Evolutionary conservation across 2,888 invertebrate genomes (phyloP), one percentile per base, ranked within the genome.

Genomic region (Hypercompe scribonia): DNA sequence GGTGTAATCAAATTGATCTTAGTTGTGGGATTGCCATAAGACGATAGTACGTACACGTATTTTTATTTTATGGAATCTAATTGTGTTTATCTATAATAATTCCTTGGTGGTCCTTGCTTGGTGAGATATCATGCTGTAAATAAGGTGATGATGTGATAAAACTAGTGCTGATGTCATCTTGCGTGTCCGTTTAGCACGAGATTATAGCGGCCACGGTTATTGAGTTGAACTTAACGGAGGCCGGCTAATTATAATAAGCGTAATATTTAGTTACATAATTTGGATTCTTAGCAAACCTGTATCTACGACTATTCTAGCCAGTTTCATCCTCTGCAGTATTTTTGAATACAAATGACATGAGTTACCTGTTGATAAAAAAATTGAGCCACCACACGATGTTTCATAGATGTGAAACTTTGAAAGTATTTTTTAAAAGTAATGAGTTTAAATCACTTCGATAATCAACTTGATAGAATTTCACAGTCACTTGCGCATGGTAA

Each of bases 91-190:
- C 24, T 10, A 7, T 11, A 10, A 21, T 21, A 21, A 42, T 33
- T 61, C n/a, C 8, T 71, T 34, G 31, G 65, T 54, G 50, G 50
- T n/a, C n/a, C 50, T 54, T 54, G 11, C 50, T 54, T 54, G 3
- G 50, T 76, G 72, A 73, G 79, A 75, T 71, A 65, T 46, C 50
- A 61, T 54, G 73, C 46, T 70, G 76, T 70, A 84, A 86, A 86
- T 87, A 85, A 85, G 79, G 78, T 79, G 86, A 86, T 89, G 89
- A 90, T 89, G 87, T 76, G 82, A 85, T 83, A 78, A 82, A 80
- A 88, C 84, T 84, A 75, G 73, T 73, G 88, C 88, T 93, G 93
- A 93, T 90, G 89, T 93, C 92, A 91, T 84, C 81, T 80, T 75
- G 83, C 86, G 87, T 85, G 87, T 84, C 80, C 80, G 81, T 61